Base-by-base conservation (phyloP, 2,113 vertebrate species). In the Scolopax mira region DNA sequence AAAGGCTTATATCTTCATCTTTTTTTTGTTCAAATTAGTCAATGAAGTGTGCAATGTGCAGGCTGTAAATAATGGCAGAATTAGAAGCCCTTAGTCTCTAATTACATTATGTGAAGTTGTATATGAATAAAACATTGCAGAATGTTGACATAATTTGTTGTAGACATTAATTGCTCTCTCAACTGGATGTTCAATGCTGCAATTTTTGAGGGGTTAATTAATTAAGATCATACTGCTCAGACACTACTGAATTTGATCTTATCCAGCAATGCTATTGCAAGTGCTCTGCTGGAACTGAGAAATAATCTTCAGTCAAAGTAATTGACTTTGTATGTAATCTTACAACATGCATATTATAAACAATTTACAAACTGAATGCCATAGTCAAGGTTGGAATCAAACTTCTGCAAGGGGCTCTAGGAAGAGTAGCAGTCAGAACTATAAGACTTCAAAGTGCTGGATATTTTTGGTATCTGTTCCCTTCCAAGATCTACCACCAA, bases 91-190 rank as follows among this genome's bases (percentile, higher is more conserved):
- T 96, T 94, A 95, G 69, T 90, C 85, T 96, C 80, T 96, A 97
- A 96, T 96, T 97, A 95, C 39, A 89, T 91, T 92, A 89, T 73
- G 57, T 95, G 91, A 92, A 96, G 88, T 92, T 97, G 79, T 89
- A 85, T 95, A 96, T 97, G 95, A 97, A 97, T 96, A 96, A 97
- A 97, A 96, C 94, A 95, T 96, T 95, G 95, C 74, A 75, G 75
- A 95, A 95, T 91, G 89, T 93, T 97, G 94, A 91, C 93, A 96
- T 95, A 96, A 97, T 96, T 97, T 97, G 88, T 92, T 94, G 86
- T 66, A 95, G 94, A 84, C 77, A 91, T 96, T 97, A 97, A 85
- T 95, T 95, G 75, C 83, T 95, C 69, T 64, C 82, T 92, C 88
- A 88, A 92, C 66, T 94, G 52, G 73, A 75, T 97, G 87, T 82